A percentile compares a stretch with the other conserved stretches of the same genome.
Evolutionary conservation across 2,797 vertebrate species (phyloP).

Genomic region (Enteromius treurensis): DNA sequence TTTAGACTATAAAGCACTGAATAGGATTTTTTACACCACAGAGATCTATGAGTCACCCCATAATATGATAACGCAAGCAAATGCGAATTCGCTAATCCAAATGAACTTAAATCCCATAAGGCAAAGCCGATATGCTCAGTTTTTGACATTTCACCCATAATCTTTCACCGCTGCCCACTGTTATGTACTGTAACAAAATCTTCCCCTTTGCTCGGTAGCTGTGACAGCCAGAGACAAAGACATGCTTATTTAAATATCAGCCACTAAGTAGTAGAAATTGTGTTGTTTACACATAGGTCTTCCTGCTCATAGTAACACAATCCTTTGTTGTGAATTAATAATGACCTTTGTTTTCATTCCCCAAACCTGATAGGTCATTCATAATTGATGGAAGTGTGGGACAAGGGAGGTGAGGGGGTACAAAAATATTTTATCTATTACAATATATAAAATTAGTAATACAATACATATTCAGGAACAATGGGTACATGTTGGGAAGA

Average conservation of each 20-base stretch:
- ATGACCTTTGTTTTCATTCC: slow-evolving; percentile 46
- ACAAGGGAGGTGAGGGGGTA: slow-evolving; percentile 1
- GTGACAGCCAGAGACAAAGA: slow-evolving; percentile 35
- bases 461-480: neutral
- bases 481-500: neutral
- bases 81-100: neutral
- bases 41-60: neutral
- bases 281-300: slow-evolving; percentile 46
- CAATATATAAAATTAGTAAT: neutral
- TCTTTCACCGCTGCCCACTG: neutral
- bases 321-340: slow-evolving; percentile 47
- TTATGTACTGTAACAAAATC: slow-evolving; percentile 33
- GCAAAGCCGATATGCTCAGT: neutral
- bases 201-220: neutral
- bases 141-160: neutral
- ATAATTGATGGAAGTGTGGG: slow-evolving; percentile 70
- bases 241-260: slow-evolving; percentile 57
- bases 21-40: neutral
- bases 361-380: slow-evolving; percentile 73
- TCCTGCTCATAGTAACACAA: slow-evolving; percentile 42
- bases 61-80: neutral
- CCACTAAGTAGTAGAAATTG: slow-evolving; percentile 34
- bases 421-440: neutral
- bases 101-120: neutral
- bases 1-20: neutral